Conservation (phyloP, 2,113 vertebrate species). For the Lutjanus erythropterus region DNA sequence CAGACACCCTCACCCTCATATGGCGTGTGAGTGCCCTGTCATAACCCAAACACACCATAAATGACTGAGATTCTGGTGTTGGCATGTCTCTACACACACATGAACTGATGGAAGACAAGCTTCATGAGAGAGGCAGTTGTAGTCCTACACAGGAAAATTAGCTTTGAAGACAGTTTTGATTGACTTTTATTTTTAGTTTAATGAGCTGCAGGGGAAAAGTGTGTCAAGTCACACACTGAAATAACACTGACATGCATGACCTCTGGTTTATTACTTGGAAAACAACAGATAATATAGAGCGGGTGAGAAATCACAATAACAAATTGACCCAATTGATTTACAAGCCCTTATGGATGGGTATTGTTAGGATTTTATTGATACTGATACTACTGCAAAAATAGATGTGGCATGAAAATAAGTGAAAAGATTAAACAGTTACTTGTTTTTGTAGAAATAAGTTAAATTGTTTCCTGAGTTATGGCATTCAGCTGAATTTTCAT, state of each 20-base stretch:
- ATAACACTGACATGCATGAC: not conserved
- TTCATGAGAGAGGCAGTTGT: constrained; percentile 7
- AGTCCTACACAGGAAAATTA: not conserved
- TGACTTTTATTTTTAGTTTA: constrained; percentile 37
- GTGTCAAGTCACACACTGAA: constrained; percentile 14
- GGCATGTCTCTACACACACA: constrained; percentile 18
- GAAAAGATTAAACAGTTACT: too few relatives aligned
- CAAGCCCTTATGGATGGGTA: too few relatives aligned
- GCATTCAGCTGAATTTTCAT: too few relatives aligned
- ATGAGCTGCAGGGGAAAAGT: constrained; percentile 11
- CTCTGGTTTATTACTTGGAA: constrained; percentile 7
- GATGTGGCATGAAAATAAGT: too few relatives aligned
- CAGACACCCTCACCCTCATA: constrained; percentile 81
- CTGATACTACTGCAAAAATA: too few relatives aligned
- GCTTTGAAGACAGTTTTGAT: constrained; percentile 21
- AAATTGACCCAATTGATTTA: constrained; percentile 31
- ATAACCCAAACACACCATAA: constrained; percentile 84
- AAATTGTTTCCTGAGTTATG: too few relatives aligned
- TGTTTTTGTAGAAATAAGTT: too few relatives aligned
- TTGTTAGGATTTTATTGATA: too few relatives aligned
- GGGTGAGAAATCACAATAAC: constrained; percentile 56
- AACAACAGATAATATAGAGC: not conserved
- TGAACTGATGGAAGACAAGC: constrained; percentile 20
- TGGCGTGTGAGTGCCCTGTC: constrained; percentile 74
- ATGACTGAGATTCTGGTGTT: constrained; percentile 62